Conservation (phyloP, 2,797 vertebrate species). For the Eulemur mongoz region DNA sequence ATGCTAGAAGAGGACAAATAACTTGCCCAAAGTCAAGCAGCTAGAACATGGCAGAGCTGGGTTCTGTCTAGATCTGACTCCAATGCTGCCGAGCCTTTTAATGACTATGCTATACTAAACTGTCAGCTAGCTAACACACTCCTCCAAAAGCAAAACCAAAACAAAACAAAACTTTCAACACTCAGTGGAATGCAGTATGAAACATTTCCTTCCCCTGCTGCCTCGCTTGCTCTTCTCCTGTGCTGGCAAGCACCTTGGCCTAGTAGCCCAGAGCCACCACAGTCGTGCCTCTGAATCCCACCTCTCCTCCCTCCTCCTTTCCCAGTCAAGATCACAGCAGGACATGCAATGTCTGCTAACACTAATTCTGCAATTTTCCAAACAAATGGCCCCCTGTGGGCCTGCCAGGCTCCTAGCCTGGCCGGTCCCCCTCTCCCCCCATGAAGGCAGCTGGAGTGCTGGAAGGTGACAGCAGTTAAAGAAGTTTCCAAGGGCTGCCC, state of each 20-base stretch:
- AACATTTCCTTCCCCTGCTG: too few relatives aligned
- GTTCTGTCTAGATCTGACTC: neutral
- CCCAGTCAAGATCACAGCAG: constrained; percentile 22
- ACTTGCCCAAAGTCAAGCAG: neutral
- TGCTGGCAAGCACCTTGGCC: neutral
- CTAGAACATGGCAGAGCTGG: neutral
- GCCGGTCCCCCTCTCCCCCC: neutral
- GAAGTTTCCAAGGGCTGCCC: constrained; percentile 38
- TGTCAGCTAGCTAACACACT: neutral
- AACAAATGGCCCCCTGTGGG: constrained; percentile 64
- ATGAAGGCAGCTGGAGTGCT: constrained; percentile 54
- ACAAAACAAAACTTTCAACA: neutral
- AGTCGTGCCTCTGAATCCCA: neutral
- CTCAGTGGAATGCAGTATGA: neutral
- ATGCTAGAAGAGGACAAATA: neutral
- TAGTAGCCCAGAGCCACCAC: neutral
- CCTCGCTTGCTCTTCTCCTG: neutral
- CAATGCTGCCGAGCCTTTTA: neutral
- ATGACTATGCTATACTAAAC: too few relatives aligned
- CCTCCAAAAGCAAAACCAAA: neutral
- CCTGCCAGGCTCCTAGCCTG: constrained; percentile 44
- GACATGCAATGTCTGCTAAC: constrained; percentile 62
- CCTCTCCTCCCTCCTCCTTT: neutral
- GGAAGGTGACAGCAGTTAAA: constrained; percentile 55
- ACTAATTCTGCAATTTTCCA: constrained; percentile 68